Conservation (phyloP, 1,140 invertebrate genomes). For the Eueides isabella region DNA sequence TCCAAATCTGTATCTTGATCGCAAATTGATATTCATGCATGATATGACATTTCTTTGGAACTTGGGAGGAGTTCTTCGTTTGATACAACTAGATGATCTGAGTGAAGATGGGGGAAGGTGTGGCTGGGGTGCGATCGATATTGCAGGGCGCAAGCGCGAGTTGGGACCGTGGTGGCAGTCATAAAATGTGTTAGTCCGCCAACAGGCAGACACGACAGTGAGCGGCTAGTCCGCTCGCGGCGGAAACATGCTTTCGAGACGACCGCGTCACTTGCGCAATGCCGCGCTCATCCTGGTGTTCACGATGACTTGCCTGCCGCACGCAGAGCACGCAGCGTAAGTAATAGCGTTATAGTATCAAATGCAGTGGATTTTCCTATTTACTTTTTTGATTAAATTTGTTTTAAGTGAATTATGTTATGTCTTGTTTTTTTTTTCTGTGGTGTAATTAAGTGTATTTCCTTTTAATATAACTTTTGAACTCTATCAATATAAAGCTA, state of each 20-base stretch:
- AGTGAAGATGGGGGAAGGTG: constrained; percentile 50
- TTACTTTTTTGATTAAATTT: neutral
- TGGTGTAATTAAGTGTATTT: neutral
- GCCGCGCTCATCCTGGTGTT: constrained; percentile 55
- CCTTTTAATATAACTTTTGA: too few relatives aligned
- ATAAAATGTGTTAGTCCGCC: constrained; percentile 54
- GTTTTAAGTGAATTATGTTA: constrained; percentile 2
- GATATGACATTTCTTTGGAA: constrained; percentile 2
- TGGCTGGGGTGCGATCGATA: constrained; percentile 66
- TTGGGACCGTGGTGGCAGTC: constrained; percentile 23
- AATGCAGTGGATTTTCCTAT: neutral
- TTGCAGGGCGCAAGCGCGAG: constrained; percentile 58
- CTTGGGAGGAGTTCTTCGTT: constrained; percentile 54
- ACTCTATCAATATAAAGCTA: too few relatives aligned
- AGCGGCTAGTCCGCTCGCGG: constrained; percentile 52
- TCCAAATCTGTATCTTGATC: neutral
- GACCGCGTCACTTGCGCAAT: constrained; percentile 53
- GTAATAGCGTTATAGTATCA: constrained; percentile 42
- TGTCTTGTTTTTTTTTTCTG: neutral
- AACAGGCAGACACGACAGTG: constrained; percentile 51
- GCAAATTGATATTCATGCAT: neutral
- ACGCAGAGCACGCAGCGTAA: constrained; percentile 69
- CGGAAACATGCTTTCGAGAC: constrained; percentile 55
- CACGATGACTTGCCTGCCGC: constrained; percentile 61
- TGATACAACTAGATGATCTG: constrained; percentile 63